These are phyloP conservation scores for Crotophaga sulcirostris DNA, from an alignment of 2,113 vertebrate species.

Conservation along the genomic window DNA sequence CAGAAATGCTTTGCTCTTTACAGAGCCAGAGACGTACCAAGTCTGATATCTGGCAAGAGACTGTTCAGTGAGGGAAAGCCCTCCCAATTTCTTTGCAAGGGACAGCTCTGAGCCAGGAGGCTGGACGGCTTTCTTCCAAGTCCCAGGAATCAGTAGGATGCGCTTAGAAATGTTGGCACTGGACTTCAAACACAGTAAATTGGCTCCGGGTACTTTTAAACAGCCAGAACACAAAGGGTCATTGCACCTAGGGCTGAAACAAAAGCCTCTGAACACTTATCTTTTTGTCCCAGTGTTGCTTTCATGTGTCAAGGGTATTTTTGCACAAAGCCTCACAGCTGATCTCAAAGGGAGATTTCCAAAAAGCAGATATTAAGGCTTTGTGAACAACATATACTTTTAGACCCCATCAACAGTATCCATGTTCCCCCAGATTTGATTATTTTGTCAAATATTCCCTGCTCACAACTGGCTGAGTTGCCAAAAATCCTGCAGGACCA, in stretches of 20 bases:
- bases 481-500: not conserved
- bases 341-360: not conserved
- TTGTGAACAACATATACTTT: not conserved
- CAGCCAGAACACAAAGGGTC: not conserved
- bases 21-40: not conserved
- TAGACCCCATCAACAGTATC: not conserved
- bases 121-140: fast-evolving
- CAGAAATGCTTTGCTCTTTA: not conserved
- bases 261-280: not conserved
- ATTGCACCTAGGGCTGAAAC: not conserved
- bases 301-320: not conserved
- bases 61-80: not conserved
- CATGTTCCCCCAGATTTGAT: not conserved
- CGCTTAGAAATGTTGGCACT: not conserved
- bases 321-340: not conserved
- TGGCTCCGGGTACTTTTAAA: not conserved
- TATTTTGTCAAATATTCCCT: fast-evolving
- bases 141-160: not conserved
- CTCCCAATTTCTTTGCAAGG: not conserved
- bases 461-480: not conserved
- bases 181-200: not conserved
- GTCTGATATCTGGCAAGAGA: not conserved
- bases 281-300: not conserved
- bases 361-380: not conserved
- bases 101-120: not conserved